Percentiles rank a stretch among this genome's conserved stretches.
These are phyloP conservation scores for Smittia aterrima DNA, from an alignment of 2,888 invertebrate genomes.

Conservation along the genomic window DNA sequence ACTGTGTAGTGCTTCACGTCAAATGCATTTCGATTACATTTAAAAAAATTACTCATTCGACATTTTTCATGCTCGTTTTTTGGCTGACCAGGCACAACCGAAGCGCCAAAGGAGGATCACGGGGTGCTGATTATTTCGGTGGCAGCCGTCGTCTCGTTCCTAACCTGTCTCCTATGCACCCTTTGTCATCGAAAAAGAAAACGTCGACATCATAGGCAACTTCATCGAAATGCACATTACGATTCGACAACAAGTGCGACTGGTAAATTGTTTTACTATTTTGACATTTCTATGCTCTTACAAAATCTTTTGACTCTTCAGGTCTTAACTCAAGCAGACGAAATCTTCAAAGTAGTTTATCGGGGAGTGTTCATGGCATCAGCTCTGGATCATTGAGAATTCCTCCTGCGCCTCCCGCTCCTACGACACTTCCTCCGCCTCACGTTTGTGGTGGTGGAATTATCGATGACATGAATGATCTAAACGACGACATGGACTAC, in stretches of 20 bases:
- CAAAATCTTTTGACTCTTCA: conserved; percentile 40
- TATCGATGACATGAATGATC: conserved; percentile 38
- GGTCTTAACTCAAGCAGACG: conserved; percentile 55
- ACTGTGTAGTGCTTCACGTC: conserved; percentile 16
- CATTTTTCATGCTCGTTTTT: background rate
- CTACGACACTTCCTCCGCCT: conserved; percentile 54
- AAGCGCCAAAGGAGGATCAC: conserved; percentile 55
- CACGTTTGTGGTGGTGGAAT: conserved; percentile 51
- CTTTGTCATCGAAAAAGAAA: conserved; percentile 57
- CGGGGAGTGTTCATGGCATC: conserved; percentile 54
- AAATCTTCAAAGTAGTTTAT: conserved; percentile 54
- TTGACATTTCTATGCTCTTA: background rate
- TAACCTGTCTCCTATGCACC: conserved; percentile 57
- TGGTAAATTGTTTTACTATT: conserved; percentile 46
- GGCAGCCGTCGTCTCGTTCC: conserved; percentile 56
- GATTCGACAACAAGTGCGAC: conserved; percentile 55
- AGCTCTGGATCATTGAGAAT: conserved; percentile 53
- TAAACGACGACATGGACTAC: conserved; percentile 44
- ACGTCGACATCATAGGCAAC: conserved; percentile 53
- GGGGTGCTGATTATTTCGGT: conserved; percentile 55
- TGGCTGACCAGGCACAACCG: conserved; percentile 50
- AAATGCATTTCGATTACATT: background rate
- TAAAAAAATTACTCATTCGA: background rate
- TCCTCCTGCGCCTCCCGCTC: conserved; percentile 54
- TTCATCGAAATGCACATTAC: conserved; percentile 54